Base-by-base conservation (phyloP, 2,797 vertebrate genomes). In the Phrynocephalus vlangalii region DNA sequence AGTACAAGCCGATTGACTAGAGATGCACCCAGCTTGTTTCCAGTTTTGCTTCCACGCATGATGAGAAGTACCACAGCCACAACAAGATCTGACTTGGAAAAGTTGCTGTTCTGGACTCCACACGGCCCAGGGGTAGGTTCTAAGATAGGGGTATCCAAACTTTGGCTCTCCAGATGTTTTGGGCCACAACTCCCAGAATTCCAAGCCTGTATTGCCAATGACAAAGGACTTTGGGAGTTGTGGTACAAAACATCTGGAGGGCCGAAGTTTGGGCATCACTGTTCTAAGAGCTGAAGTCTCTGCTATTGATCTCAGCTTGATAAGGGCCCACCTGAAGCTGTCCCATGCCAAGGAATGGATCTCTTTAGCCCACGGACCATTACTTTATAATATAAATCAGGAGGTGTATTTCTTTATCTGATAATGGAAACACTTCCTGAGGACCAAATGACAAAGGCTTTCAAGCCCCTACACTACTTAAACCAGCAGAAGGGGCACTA, bases 371-470 rank as follows among this genome's bases (percentile, higher is more conserved):
- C 5, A 67, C 15, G 1, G 15, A 9, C 48, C 22, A 16, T 16
- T 0, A 66, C 0, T 83, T 63, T n/a, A n/a, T 38, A 50, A 9
- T 78, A 26, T 52, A 28, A 84, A 79, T 6, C 6, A 52, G 48
- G 8, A 66, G 3, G n/a, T 28, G 38, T 77, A 0, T 67, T 0
- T 75, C 24, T 33, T 71, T 79, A 3, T 3, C 0, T 44, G 9
- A 26, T 38, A 30, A 67, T 5, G 7, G 0, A 30, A 30, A 1
- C 0, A 0, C 8, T 7, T 0, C 3, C 0, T 22, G 33, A 75
- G 2, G 0, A 24, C 7, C 22, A 56, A 38, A n/a, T 0, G 0
- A 13, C 18, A 89, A 67, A 30, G 48, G 6, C 24, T 79, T 79
- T 48, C 85, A 20, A 10, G 15, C 26, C 22, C n/a, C 11, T 89